phyloP scores from a whole-genome alignment of 2,797 vertebrate genomes.

The Alca torda region DNA sequence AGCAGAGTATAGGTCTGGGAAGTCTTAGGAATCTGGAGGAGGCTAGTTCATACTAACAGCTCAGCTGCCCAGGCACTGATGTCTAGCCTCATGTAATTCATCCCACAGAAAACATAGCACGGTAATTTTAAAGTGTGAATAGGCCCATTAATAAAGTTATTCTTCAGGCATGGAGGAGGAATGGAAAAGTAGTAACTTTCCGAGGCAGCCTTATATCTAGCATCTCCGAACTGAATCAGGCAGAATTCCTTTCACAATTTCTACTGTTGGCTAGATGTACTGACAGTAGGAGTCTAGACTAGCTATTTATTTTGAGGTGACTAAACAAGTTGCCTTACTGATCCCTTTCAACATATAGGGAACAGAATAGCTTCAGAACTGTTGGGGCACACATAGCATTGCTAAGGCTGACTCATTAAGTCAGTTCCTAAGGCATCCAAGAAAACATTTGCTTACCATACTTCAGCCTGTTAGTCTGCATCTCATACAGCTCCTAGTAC shows the following conservation, averaged over 20 bases:
- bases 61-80: background rate
- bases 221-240: background rate
- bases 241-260: background rate
- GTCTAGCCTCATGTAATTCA: background rate
- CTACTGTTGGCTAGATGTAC: background rate
- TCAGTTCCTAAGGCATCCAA: background rate
- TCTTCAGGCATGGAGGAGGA: background rate
- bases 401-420: background rate
- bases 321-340: background rate
- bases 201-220: background rate
- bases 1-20: background rate
- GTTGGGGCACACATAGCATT: background rate
- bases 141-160: background rate
- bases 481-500: background rate
- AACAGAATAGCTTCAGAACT: background rate
- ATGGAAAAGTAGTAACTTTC: background rate
- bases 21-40: background rate
- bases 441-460: background rate
- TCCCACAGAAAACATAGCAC: background rate
- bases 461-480: background rate
- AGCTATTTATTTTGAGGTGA: background rate
- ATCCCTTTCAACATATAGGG: background rate
- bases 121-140: background rate
- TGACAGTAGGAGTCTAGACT: background rate
- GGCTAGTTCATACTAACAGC: background rate